These are phyloP conservation scores for Diachasma alloeum DNA, from an alignment of 1,140 invertebrate genomes.

Conservation along the genomic window DNA sequence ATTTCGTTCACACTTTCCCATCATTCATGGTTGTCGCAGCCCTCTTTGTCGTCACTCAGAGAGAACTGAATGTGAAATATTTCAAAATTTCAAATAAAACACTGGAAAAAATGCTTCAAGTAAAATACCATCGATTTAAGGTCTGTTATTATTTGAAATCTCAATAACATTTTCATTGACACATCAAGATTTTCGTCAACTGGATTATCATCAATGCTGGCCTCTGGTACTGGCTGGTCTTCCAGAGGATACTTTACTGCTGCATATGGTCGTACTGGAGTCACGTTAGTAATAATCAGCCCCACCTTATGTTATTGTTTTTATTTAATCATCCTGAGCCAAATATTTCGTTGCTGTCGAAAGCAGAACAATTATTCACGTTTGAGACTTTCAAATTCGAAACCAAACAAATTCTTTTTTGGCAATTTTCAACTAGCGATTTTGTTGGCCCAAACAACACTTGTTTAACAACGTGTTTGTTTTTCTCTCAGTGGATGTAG, in stretches of 20 bases:
- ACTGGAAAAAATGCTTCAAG: constrained; percentile 45
- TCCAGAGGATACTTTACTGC: constrained; percentile 55
- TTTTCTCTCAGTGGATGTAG: no score
- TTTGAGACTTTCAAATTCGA: no score
- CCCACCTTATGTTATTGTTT: background rate
- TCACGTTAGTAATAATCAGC: constrained; percentile 42
- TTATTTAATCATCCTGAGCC: no score
- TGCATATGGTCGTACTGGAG: constrained; percentile 52
- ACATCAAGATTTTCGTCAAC: constrained; percentile 42
- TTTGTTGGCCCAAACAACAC: no score
- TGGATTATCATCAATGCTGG: constrained; percentile 47
- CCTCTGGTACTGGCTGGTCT: constrained; percentile 55
- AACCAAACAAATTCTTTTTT: no score
- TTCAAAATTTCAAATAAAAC: constrained; percentile 11
- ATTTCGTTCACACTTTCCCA: constrained; percentile 57
- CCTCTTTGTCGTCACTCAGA: constrained; percentile 43
- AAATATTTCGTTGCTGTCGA: no score
- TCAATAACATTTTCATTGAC: constrained; percentile 21
- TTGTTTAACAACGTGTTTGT: no score
- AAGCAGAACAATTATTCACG: no score
- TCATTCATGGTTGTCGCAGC: constrained; percentile 48
- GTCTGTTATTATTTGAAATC: background rate
- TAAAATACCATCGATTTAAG: constrained; percentile 26
- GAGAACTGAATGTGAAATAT: constrained; percentile 37
- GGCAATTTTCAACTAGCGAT: no score